phyloP scores from a whole-genome alignment of 1,140 invertebrate genomes.

The Lamellibrachia luymesi region DNA sequence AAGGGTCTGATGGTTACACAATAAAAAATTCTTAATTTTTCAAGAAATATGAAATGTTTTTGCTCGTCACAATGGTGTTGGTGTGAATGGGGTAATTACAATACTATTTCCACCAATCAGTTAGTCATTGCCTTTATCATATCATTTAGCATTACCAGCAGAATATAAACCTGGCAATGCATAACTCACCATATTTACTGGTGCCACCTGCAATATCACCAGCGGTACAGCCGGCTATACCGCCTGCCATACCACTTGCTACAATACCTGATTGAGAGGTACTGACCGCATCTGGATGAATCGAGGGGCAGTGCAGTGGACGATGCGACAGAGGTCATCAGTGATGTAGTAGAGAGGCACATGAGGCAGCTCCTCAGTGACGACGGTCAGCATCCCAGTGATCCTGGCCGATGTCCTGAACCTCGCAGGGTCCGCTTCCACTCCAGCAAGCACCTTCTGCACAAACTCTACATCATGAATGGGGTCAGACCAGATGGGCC shows the following conservation, averaged over 20 bases:
- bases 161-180: too few species aligned
- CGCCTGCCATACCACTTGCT: slow-evolving; percentile 33
- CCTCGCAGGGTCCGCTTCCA: slow-evolving; percentile 44
- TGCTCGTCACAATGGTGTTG: too few species aligned
- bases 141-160: too few species aligned
- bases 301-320: slow-evolving; percentile 61
- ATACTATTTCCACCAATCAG: too few species aligned
- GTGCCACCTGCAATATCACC: slow-evolving; percentile 20
- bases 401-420: slow-evolving; percentile 73
- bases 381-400: slow-evolving; percentile 61
- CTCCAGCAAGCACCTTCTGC: slow-evolving; percentile 54
- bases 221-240: slow-evolving; percentile 32
- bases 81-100: too few species aligned
- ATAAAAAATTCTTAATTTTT: too few species aligned
- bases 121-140: too few species aligned
- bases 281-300: slow-evolving; percentile 22
- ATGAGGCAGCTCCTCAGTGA: slow-evolving; percentile 74
- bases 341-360: slow-evolving; percentile 84
- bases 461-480: slow-evolving; percentile 83
- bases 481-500: slow-evolving; percentile 88
- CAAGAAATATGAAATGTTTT: too few species aligned
- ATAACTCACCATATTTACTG: too few species aligned
- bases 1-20: too few species aligned
- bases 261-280: slow-evolving; percentile 33
- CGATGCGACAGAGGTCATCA: slow-evolving; percentile 64